These are phyloP conservation scores for Hydrozoanthus tunicans DNA, from an alignment of 64 coral and sea anemone genomes.

Conservation along the genomic window DNA sequence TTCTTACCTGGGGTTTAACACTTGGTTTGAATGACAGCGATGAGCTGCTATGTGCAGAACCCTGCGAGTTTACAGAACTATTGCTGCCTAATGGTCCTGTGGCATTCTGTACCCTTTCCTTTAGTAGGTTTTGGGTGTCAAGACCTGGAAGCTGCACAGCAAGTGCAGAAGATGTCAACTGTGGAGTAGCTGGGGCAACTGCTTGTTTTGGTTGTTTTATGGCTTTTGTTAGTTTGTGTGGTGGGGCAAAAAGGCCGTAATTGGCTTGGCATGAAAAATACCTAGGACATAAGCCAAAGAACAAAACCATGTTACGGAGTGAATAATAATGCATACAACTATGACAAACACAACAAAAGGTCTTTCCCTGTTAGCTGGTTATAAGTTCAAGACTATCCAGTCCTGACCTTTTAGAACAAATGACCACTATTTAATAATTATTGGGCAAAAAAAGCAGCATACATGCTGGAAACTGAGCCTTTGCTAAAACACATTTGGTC, in stretches of 20 bases:
- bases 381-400: too few relatives aligned
- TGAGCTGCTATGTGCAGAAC: constrained; percentile 21
- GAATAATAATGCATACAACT: neutral
- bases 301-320: neutral
- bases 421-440: too few relatives aligned
- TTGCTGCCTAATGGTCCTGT: constrained; percentile 21
- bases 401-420: too few relatives aligned
- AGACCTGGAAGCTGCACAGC: neutral
- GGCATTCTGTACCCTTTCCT: constrained; percentile 30
- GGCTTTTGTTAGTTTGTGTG: constrained; percentile 46
- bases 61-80: constrained; percentile 29
- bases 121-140: neutral
- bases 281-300: neutral
- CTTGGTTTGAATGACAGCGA: constrained; percentile 51
- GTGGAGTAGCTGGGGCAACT: neutral
- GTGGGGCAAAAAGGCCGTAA: constrained; percentile 50
- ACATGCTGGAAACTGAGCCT: too few relatives aligned
- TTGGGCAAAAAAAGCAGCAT: too few relatives aligned
- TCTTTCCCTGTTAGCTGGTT: too few relatives aligned
- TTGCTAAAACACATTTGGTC: too few relatives aligned
- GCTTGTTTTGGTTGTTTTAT: constrained; percentile 28
- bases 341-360: too few relatives aligned
- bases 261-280: constrained; percentile 55
- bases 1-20: constrained; percentile 39
- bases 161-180: neutral